Evolutionary conservation across 2,888 invertebrate genomes (phyloP), one percentile per base, ranked within the genome.

Genomic region (Acronicta aceris): DNA sequence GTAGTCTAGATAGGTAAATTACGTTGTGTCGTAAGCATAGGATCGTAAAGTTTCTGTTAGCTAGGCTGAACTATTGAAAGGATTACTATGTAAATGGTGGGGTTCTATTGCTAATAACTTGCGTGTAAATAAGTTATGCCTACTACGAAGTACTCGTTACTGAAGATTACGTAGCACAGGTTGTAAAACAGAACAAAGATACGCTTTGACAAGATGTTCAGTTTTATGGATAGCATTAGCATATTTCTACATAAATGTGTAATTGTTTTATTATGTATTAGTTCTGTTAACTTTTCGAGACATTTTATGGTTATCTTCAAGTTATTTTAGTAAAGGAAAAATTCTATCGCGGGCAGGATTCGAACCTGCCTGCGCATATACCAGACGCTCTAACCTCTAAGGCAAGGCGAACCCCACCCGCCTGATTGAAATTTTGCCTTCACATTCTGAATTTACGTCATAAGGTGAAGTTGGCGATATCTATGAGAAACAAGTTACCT

Each of bases 31-130:
- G 16, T 59, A 61, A 52, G 51, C 64, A 59, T 60, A 56, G 56
- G 51, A 60, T 77, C 60, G 62, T 75, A 71, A 77, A 75, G 65
- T 67, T 65, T 47, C 47, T 53, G 45, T 65, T 59, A 67, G 74
- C 65, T 36, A 48, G 58, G 25, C 33, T 62, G 59, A 67, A 60
- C 71, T 65, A 66, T 67, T 59, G 62, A 51, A 67, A 65, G 75
- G 67, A 77, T 77, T 71, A 77, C 67, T 77, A 77, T 77, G 74
- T 74, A 71, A 77, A 71, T 67, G 46, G 36, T 16, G 33, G 58
- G 70, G 74, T 64, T 67, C 52, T 60, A 61, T 45, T 46, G 49
- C 51, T 76, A 65, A 73, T 76, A 69, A 69, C 74, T 74, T 63
- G 48, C 47, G 49, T 57, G 69, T 60, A 50, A 64, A 54, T 69